These are phyloP conservation scores for Cassiopea xamachana DNA, from an alignment of 30 jellyfish, hydroid and myxozoan genomes.

Conservation along the genomic window DNA sequence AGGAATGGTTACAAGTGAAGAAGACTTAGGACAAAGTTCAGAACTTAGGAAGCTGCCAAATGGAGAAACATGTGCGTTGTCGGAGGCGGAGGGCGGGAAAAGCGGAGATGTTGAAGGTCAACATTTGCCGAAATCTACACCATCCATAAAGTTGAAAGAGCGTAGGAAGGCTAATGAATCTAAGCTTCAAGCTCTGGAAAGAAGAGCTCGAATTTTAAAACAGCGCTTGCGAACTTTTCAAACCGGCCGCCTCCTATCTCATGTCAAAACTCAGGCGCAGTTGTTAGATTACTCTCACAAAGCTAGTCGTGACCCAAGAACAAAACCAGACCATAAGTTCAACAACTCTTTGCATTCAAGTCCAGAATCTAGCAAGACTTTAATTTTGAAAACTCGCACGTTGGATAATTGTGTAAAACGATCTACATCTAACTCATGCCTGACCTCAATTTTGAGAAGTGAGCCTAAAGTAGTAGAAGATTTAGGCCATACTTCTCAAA, in stretches of 20 bases:
- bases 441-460: conserved; percentile 18
- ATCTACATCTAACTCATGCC: neutral
- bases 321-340: conserved; percentile 27
- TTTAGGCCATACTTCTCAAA: neutral
- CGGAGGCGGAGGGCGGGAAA: conserved; percentile 75
- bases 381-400: neutral
- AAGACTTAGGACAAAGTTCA: conserved; percentile 41
- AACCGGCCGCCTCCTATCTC: conserved; percentile 61
- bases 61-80: conserved; percentile 69
- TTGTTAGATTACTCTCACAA: conserved; percentile 48
- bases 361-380: neutral
- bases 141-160: conserved; percentile 34
- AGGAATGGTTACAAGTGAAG: neutral
- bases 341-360: neutral
- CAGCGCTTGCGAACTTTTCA: conserved; percentile 63
- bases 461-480: neutral
- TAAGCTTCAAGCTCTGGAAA: conserved; percentile 39
- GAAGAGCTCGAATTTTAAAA: conserved; percentile 49
- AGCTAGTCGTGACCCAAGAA: conserved; percentile 44
- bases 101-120: conserved; percentile 27
- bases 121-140: conserved; percentile 17
- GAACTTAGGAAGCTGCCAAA: conserved; percentile 9
- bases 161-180: conserved; percentile 6
- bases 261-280: conserved; percentile 64
- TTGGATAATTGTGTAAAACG: neutral